Percentiles rank a stretch among this genome's conserved stretches.
These are phyloP conservation scores for Cacoxenus indagator DNA, from an alignment of 2,888 invertebrate genomes.

Conservation along the genomic window DNA sequence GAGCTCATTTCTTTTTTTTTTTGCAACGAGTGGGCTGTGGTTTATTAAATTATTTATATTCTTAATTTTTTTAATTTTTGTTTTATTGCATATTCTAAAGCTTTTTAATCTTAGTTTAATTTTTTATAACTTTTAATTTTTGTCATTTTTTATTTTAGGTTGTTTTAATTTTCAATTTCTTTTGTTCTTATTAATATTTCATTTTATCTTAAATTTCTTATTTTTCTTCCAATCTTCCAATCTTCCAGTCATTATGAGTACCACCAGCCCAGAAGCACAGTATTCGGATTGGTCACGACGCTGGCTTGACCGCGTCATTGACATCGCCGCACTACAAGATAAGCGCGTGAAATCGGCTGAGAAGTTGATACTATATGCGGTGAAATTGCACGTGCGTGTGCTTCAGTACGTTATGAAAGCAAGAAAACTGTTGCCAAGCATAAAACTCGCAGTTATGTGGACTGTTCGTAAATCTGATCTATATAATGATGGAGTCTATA, in stretches of 20 bases:
- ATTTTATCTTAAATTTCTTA: background rate
- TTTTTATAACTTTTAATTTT: background rate
- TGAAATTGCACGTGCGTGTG: constrained; percentile 57
- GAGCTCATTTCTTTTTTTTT: too few species aligned
- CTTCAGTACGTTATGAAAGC: constrained; percentile 50
- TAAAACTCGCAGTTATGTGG: constrained; percentile 67
- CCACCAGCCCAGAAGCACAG: constrained; percentile 69
- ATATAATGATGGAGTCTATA: constrained; percentile 34
- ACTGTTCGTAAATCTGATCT: constrained; percentile 70
- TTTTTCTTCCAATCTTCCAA: background rate
- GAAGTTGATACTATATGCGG: constrained; percentile 61
- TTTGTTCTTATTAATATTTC: too few species aligned
- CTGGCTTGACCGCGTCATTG: constrained; percentile 71
- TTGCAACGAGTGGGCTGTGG: too few species aligned
- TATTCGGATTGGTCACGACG: constrained; percentile 57
- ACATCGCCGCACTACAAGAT: constrained; percentile 45
- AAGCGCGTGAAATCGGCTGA: constrained; percentile 54
- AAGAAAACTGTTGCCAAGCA: constrained; percentile 52
- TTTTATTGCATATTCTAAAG: too few species aligned
- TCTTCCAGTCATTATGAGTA: constrained; percentile 70
- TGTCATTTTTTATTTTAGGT: background rate
- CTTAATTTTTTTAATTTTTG: too few species aligned
- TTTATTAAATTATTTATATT: too few species aligned
- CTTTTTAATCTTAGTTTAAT: background rate
- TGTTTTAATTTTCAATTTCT: background rate